These are phyloP conservation scores for Xanthorhoe designata DNA, from an alignment of 2,888 invertebrate species.

Conservation along the genomic window DNA sequence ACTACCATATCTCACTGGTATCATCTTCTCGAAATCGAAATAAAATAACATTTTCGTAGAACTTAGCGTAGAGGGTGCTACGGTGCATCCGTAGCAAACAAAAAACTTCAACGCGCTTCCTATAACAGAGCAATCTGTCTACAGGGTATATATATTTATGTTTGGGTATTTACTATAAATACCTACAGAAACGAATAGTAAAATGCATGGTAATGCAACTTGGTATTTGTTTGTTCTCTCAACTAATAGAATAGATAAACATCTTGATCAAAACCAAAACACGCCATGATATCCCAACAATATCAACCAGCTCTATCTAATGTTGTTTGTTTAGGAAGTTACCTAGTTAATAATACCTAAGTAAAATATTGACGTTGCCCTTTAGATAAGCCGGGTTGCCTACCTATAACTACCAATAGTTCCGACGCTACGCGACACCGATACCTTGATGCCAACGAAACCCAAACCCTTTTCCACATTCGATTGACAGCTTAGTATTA, in stretches of 20 bases:
- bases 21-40: too few relatives aligned
- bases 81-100: too few relatives aligned
- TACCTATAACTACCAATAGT: background rate
- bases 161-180: too few relatives aligned
- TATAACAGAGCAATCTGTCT: too few relatives aligned
- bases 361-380: conserved; percentile 66
- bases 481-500: conserved; percentile 43
- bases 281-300: conserved; percentile 11
- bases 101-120: too few relatives aligned
- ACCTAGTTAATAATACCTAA: conserved; percentile 43
- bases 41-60: too few relatives aligned
- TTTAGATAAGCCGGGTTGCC: conserved; percentile 47
- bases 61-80: too few relatives aligned
- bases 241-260: background rate
- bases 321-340: conserved; percentile 52
- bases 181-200: too few relatives aligned
- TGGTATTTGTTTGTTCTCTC: background rate
- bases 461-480: conserved; percentile 51
- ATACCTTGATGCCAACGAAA: conserved; percentile 63
- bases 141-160: too few relatives aligned
- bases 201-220: too few relatives aligned
- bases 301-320: conserved; percentile 25
- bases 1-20: too few relatives aligned
- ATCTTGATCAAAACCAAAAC: conserved; percentile 9
- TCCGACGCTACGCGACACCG: conserved; percentile 44